These are phyloP conservation scores for Hemicrepidius hirtus DNA, from an alignment of 2,888 invertebrate species.

Conservation along the genomic window DNA sequence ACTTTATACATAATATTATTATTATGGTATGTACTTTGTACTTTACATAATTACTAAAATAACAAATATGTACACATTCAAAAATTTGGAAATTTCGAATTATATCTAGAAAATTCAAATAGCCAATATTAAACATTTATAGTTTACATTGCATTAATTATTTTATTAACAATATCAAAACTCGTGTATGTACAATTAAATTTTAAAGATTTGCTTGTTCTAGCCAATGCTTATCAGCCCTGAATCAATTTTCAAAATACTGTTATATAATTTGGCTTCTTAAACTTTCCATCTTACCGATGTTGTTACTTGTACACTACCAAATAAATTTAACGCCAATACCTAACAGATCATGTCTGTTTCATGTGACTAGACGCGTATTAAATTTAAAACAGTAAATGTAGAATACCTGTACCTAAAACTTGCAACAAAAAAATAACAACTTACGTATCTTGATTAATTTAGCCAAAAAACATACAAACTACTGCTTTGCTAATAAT, in stretches of 20 bases:
- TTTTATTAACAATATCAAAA: too few species aligned
- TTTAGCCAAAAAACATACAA: neutral
- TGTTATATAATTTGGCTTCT: too few species aligned
- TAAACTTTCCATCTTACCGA: too few species aligned
- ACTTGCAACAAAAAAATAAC: neutral
- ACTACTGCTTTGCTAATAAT: constrained; percentile 2
- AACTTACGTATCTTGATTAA: neutral
- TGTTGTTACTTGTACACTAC: neutral
- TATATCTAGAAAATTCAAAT: too few species aligned
- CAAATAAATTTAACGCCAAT: neutral
- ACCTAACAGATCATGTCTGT: neutral
- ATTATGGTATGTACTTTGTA: constrained; percentile 1
- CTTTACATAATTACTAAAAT: constrained; percentile 9
- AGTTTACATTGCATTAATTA: too few species aligned
- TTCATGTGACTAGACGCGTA: constrained; percentile 3
- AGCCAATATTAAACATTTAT: too few species aligned
- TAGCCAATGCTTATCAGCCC: too few species aligned
- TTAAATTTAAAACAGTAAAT: neutral
- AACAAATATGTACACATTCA: neutral
- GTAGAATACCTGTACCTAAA: neutral
- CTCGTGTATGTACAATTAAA: too few species aligned
- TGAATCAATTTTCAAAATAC: too few species aligned
- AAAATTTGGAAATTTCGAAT: too few species aligned
- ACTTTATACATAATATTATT: constrained; percentile 17
- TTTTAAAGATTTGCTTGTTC: too few species aligned